These are phyloP conservation scores for Otis tarda DNA, from an alignment of 2,113 vertebrate genomes.

Conservation along the genomic window DNA sequence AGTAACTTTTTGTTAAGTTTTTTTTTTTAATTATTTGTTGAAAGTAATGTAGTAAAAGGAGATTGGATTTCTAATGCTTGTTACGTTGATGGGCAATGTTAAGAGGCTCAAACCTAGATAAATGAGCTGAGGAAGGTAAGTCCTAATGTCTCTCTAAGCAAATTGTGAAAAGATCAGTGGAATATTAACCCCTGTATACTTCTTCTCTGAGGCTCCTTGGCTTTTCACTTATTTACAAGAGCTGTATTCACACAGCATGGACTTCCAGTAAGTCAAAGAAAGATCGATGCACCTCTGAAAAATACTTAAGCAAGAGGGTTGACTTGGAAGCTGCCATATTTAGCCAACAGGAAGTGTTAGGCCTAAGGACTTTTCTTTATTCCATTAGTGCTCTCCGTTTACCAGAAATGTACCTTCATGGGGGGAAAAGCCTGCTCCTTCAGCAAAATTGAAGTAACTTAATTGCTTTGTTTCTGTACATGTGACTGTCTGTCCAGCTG, in stretches of 20 bases:
- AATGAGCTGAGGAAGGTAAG: not conserved
- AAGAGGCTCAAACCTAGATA: not conserved
- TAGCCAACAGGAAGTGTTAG: not conserved
- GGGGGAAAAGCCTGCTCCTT: not conserved
- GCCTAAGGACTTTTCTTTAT: not conserved
- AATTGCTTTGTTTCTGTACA: not conserved
- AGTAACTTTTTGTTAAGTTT: not conserved
- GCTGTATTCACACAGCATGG: not conserved
- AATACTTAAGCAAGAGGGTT: not conserved
- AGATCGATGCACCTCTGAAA: not conserved
- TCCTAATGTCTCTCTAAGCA: not conserved
- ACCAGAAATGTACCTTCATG: not conserved
- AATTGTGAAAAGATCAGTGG: not conserved
- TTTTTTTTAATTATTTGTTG: not conserved
- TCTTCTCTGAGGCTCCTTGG: not conserved
- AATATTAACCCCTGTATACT: not conserved
- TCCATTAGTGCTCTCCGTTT: not conserved
- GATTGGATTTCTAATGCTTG: not conserved
- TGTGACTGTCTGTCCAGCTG: not conserved
- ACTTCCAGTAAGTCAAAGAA: not conserved
- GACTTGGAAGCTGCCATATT: not conserved
- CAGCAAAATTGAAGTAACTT: not conserved
- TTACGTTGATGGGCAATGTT: not conserved
- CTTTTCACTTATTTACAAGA: not conserved
- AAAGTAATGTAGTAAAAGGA: not conserved